A percentile compares a stretch with the other conserved stretches of the same genome.
These are phyloP conservation scores for Platysternon megacephalum DNA, from an alignment of 2,113 vertebrate genomes.

Conservation along the genomic window DNA sequence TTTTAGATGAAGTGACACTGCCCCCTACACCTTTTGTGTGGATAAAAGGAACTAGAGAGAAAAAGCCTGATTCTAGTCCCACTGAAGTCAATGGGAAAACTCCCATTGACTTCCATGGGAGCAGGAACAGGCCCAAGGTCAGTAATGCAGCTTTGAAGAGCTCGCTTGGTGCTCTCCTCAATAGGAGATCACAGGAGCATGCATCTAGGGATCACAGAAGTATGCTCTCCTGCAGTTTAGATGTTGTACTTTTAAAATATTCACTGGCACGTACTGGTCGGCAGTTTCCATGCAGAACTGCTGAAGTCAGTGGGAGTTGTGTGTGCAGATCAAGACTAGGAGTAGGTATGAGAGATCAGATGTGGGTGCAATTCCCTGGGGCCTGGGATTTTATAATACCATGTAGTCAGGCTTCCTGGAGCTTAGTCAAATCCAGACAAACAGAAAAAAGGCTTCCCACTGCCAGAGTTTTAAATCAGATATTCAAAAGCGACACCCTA, in stretches of 20 bases:
- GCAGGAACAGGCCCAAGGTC: neutral
- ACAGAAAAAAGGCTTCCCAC: neutral
- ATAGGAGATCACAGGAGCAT: neutral
- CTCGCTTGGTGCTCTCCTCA: neutral
- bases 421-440: neutral
- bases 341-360: neutral
- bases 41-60: neutral
- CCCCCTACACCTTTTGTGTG: neutral
- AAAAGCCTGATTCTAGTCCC: neutral
- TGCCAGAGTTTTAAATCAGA: neutral
- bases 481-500: neutral
- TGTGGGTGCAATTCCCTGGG: neutral
- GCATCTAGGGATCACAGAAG: neutral
- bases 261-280: neutral
- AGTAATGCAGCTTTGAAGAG: neutral
- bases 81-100: neutral
- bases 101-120: neutral
- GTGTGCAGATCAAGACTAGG: neutral
- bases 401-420: neutral
- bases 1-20: neutral
- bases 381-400: neutral
- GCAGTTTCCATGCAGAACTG: neutral
- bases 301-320: neutral
- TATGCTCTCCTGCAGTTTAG: neutral
- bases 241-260: neutral